phyloP scores from a whole-genome alignment of 2,113 vertebrate species.

The Craseonycteris thonglongyai region DNA sequence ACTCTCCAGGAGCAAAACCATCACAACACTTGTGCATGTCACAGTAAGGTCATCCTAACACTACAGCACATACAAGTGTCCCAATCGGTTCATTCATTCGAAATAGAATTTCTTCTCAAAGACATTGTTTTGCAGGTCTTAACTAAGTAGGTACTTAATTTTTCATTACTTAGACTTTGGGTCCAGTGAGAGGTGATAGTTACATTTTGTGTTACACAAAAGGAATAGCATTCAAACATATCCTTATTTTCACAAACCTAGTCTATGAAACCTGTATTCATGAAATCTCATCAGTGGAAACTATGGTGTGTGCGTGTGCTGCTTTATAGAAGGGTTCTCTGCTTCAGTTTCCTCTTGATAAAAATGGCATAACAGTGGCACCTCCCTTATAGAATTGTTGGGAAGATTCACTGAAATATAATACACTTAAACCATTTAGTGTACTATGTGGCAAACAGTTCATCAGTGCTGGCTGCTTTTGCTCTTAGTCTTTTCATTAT shows the following conservation, averaged over 20 bases:
- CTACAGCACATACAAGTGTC: neutral
- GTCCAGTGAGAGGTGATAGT: neutral
- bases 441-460: neutral
- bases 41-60: neutral
- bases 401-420: neutral
- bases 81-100: neutral
- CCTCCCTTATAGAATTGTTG: neutral
- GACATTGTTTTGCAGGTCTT: neutral
- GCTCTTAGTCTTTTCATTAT: neutral
- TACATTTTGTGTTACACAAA: neutral
- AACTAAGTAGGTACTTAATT: neutral
- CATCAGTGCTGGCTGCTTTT: neutral
- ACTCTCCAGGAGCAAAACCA: neutral
- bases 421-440: neutral
- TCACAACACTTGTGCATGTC: neutral
- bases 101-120: neutral
- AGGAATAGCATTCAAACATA: neutral
- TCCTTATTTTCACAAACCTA: neutral
- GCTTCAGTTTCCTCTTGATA: neutral
- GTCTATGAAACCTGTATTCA: neutral
- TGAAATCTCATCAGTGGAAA: neutral
- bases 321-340: neutral
- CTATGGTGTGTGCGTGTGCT: neutral
- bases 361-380: neutral
- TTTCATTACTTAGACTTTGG: neutral